Conservation (phyloP, 2,888 invertebrate genomes). For the Empis stercorea region DNA sequence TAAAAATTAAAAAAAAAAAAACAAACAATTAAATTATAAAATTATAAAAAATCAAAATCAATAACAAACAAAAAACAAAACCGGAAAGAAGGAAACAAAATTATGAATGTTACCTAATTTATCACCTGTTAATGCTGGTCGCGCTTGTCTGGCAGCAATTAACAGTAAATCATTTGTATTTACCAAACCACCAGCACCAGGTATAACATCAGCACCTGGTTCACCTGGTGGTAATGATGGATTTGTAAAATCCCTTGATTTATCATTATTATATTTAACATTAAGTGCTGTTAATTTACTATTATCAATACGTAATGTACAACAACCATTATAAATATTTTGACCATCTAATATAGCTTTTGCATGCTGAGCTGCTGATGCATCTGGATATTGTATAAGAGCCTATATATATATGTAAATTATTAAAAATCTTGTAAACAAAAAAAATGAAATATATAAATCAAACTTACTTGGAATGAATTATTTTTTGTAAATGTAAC, state of each 20-base stretch:
- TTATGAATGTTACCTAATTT: constrained; percentile 35
- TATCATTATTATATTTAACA: constrained; percentile 99
- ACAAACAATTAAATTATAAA: too few species aligned
- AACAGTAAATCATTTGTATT: constrained; percentile 43
- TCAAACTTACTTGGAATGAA: constrained; percentile 41
- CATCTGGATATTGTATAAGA: constrained; percentile 96
- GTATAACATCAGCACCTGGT: constrained; percentile 46
- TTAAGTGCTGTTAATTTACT: constrained; percentile 96
- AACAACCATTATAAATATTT: constrained; percentile 99
- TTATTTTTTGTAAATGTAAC: constrained; percentile 99
- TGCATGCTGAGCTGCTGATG: constrained; percentile 91
- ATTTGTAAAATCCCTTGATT: constrained; percentile 98
- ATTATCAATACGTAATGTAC: constrained; percentile 97
- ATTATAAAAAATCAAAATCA: constrained; percentile 13
- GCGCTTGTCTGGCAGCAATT: constrained; percentile 33
- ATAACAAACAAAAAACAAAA: constrained; percentile 8
- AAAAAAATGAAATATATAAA: background rate
- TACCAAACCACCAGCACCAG: constrained; percentile 41
- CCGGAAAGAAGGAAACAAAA: too few species aligned
- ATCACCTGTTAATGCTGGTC: constrained; percentile 38
- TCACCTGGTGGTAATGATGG: constrained; percentile 95
- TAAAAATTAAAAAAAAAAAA: too few species aligned
- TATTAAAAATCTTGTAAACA: constrained; percentile 8
- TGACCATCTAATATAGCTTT: constrained; percentile 95
- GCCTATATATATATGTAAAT: constrained; percentile 51